Conservation (phyloP, 2,888 invertebrate genomes). For the Dorcus parallelipipedus region DNA sequence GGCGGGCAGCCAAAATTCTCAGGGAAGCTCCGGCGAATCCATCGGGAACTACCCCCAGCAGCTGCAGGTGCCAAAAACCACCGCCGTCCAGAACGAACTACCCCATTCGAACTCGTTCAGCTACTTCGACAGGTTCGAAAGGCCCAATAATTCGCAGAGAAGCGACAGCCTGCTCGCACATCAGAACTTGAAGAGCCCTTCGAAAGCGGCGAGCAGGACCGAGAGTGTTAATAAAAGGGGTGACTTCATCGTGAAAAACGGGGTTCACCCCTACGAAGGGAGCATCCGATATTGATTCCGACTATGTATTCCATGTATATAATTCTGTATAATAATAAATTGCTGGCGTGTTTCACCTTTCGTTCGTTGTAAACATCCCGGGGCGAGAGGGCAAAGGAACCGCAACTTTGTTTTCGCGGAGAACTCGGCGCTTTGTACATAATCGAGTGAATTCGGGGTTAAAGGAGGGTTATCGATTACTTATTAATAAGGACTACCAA, state of each 20-base stretch:
- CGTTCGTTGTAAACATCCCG: too few species aligned
- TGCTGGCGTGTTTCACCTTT: not conserved
- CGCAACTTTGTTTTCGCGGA: too few species aligned
- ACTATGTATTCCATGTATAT: not conserved
- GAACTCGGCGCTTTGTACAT: too few species aligned
- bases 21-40: not conserved
- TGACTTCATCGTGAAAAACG: too few species aligned
- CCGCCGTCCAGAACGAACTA: conserved; percentile 6
- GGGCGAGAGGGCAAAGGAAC: too few species aligned
- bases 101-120: conserved; percentile 10
- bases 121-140: conserved; percentile 8
- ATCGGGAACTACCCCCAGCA: not conserved
- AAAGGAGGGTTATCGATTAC: not conserved
- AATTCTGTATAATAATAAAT: not conserved
- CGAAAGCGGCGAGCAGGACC: too few species aligned
- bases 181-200: not conserved
- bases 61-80: not conserved
- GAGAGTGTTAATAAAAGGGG: too few species aligned
- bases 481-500: not conserved
- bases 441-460: too few species aligned
- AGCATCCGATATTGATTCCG: conserved; percentile 6
- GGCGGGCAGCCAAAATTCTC: conserved; percentile 5
- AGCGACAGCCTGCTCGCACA: conserved; percentile 5
- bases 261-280: not conserved
- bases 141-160: not conserved